Percentiles rank a stretch among this genome's conserved stretches.
Evolutionary conservation across 2,797 vertebrate species (phyloP).

Genomic region (Sebastes nivosus): DNA sequence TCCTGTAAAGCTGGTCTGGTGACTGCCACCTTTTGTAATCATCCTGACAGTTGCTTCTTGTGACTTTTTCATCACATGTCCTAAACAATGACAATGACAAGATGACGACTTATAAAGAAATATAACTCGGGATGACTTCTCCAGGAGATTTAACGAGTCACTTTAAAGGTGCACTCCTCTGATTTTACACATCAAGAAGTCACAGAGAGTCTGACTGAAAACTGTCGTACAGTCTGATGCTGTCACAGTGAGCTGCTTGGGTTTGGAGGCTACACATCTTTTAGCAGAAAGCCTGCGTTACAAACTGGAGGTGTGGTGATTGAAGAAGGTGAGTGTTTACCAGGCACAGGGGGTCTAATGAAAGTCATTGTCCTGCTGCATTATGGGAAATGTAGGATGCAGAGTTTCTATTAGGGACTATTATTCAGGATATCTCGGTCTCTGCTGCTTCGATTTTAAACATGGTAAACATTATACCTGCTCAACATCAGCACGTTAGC

Average conservation of each 20-base stretch:
- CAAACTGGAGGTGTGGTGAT: too few species aligned
- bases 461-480: neutral
- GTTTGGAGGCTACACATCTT: neutral
- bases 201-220: neutral
- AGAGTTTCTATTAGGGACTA: too few species aligned
- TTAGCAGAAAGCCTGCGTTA: neutral
- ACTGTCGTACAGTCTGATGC: neutral
- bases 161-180: neutral
- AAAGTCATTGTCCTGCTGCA: neutral
- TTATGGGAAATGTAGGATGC: neutral
- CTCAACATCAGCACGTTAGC: too few species aligned
- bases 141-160: too few species aligned
- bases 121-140: neutral
- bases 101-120: slow-evolving; percentile 9
- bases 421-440: too few species aligned
- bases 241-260: neutral
- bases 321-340: too few species aligned
- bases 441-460: neutral
- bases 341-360: too few species aligned
- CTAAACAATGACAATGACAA: neutral
- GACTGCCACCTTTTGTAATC: slow-evolving; percentile 29
- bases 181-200: neutral
- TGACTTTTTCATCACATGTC: slow-evolving; percentile 37
- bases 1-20: slow-evolving; percentile 44
- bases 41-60: slow-evolving; percentile 4